Base-by-base conservation (phyloP, 1,140 invertebrate species). In the Cydia pomonella region DNA sequence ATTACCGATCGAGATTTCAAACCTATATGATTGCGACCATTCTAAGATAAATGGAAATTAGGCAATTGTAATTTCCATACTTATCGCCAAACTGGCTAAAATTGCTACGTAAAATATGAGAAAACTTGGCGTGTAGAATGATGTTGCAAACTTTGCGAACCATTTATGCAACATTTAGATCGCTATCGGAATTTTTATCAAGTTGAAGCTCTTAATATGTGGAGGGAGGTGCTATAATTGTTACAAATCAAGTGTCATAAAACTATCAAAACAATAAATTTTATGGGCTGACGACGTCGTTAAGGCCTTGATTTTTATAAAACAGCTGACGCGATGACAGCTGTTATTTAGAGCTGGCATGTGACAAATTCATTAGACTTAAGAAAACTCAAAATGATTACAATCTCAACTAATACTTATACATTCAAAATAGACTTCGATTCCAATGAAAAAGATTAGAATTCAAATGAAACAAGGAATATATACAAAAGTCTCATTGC, bases 321-420 rank as follows among this genome's bases (percentile, higher is more conserved):
- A 85, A 81, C 85, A 87, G 83, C 76, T 85, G 84, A 85, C 59
- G 74, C 72, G 87, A 83, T 85, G 89, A 89, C 87, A 88, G 82
- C 41, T 74, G 81, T 86, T 87, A 89, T 88, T 87, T 82, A 75
- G 33, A 76, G 59, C 72, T 74, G 76, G 47, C 73, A 76, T 78
- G 77, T 79, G 82, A 83, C 79, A 84, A 86, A 90, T 85, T 88
- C 82, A 85, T 89, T 87, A 84, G 76, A 75, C 77, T 72, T 62
- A 47, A 63, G 66, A 77, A 76, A 77, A 81, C 77, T 69, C 4
- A 44, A 73, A 50, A 47, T n/a, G 25, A 53, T 53, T 59, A 23
- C 21, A 23, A 59, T 23, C 18, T 59, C 18, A 23, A 23, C 16
- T 23, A 21, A 59, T 59, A 0, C 21, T n/a, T n/a, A n/a, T n/a